These are phyloP conservation scores for Barbus barbus DNA, from an alignment of 2,113 vertebrate genomes.

Conservation along the genomic window DNA sequence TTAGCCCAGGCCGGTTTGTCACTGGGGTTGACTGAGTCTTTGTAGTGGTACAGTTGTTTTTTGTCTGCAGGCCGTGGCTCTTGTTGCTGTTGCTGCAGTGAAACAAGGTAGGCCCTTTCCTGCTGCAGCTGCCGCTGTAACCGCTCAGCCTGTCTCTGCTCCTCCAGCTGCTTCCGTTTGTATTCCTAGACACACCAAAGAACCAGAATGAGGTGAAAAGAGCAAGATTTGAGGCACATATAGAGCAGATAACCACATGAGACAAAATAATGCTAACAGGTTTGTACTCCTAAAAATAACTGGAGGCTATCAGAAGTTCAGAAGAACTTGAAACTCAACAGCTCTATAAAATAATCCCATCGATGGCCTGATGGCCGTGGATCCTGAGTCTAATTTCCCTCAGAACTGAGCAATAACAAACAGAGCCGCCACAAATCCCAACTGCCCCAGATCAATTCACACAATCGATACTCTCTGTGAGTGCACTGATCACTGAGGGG, in stretches of 20 bases:
- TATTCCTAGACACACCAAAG: constrained; percentile 81
- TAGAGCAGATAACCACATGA: constrained; percentile 2
- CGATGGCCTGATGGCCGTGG: constrained; percentile 40
- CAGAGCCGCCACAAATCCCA: constrained; percentile 41
- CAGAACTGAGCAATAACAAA: constrained; percentile 18
- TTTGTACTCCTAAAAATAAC: constrained; percentile 12
- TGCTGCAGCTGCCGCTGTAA: constrained; percentile 96
- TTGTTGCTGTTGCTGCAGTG: constrained; percentile 89
- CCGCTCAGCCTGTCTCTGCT: constrained; percentile 95
- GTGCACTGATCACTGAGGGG: constrained; percentile 6
- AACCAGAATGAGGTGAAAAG: background rate
- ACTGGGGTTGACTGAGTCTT: constrained; percentile 89
- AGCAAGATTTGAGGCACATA: background rate
- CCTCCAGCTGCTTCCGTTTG: constrained; percentile 97
- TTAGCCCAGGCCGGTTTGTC: constrained; percentile 98
- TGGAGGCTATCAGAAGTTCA: background rate
- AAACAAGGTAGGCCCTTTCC: constrained; percentile 93
- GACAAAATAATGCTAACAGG: background rate
- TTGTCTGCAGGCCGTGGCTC: constrained; percentile 88
- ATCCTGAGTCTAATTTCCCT: constrained; percentile 41
- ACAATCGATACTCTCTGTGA: constrained; percentile 25
- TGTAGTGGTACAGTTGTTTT: constrained; percentile 97
- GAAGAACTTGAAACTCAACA: constrained; percentile 38
- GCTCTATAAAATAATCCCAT: constrained; percentile 37
- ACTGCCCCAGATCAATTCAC: constrained; percentile 41